Base-by-base conservation (phyloP, 1,140 invertebrate genomes). In the Cardiocondyla obscurior region DNA sequence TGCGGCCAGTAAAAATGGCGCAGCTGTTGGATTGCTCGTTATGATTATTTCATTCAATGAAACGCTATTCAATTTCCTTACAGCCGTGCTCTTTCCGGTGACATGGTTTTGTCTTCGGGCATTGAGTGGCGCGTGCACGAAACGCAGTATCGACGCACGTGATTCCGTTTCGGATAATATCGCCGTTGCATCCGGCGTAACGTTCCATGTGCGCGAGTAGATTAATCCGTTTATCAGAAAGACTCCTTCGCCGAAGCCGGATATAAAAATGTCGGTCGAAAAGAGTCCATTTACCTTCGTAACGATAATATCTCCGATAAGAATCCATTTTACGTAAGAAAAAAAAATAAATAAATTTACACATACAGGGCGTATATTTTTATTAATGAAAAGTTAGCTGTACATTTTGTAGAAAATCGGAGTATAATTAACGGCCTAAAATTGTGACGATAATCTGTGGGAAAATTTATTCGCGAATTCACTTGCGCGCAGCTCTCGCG, bases 61-160 rank as follows among this genome's bases (percentile, higher is more conserved):
- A n/a, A 5, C 25, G 25, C 44, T 25, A 57, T 81, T 67, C 65
- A 74, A 74, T 82, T 74, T 82, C 44, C 22, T 74, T 74, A 44
- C 19, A 74, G 25, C 33, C 25, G 28, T 42, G 16, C 30, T 6
- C 12, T 60, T 74, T 82, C 57, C 81, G 53, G 33, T 62, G 67
- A 73, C 39, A 74, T 14, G 42, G 44, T 82, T 82, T 77, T 74
- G 81, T 82, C 55, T 77, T 60, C 44, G 36, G 8, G n/a, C 28
- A 57, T 4, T 55, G 30, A 74, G 36, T 28, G 22, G 42, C 79
- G 39, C 51, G 58, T 44, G 67, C 6, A 33, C 28, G 25, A 30
- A 57, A 57, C 30, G 25, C 16, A 28, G 42, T 36, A 46, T 7
- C 53, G 64, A 74, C 53, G 81, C 51, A 76, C 30, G 62, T 82